Conservation (phyloP, 2,113 vertebrate species). For the Nothobranchius furzeri region DNA sequence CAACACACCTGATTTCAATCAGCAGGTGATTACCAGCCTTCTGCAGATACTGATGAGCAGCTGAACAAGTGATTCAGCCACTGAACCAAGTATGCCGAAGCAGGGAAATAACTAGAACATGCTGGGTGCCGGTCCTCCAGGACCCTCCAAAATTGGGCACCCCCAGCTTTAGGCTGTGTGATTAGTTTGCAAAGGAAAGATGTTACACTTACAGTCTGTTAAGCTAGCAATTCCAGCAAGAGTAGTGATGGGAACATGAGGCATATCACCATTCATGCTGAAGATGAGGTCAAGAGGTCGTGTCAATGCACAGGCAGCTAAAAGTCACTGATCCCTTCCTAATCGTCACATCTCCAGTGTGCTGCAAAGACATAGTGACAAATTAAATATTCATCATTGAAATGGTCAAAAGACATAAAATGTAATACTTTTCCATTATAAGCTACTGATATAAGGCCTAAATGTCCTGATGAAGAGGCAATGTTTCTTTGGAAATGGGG, state of each 20-base stretch:
- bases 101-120: no score
- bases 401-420: conserved; percentile 16
- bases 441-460: background rate
- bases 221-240: conserved; percentile 99
- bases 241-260: conserved; percentile 99
- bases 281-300: conserved; percentile 90
- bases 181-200: conserved; percentile 5
- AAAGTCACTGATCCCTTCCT: conserved; percentile 88
- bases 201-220: conserved; percentile 93
- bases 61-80: no score
- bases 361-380: conserved; percentile 51
- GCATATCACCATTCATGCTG: conserved; percentile 99
- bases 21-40: no score
- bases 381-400: background rate
- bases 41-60: no score
- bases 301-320: conserved; percentile 87
- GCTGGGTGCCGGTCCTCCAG: no score
- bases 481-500: background rate
- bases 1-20: no score
- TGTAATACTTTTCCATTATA: background rate
- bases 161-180: conserved; percentile 21
- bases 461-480: background rate
- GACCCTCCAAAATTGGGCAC: no score
- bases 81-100: no score
- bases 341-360: conserved; percentile 93